Conservation (phyloP, 2,797 vertebrate genomes). For the Sebastes nivosus region DNA sequence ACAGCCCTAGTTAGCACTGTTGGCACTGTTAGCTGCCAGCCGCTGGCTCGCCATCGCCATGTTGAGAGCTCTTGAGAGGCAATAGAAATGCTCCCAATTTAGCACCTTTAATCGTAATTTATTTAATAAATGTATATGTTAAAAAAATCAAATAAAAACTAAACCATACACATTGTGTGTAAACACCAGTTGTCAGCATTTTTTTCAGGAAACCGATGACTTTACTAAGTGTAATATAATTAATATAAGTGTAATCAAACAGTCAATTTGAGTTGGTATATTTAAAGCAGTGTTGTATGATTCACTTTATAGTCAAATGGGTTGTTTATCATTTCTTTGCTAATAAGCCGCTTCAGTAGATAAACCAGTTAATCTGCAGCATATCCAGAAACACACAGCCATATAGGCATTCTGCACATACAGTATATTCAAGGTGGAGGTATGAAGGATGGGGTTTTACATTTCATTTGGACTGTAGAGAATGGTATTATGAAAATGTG, state of each 20-base stretch:
- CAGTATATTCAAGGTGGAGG: neutral
- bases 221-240: neutral
- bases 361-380: neutral
- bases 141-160: neutral
- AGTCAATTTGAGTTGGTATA: neutral
- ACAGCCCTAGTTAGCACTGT: too few relatives aligned
- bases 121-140: neutral
- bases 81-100: too few relatives aligned
- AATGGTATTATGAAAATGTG: conserved; percentile 30
- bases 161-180: neutral
- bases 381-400: neutral
- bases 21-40: too few relatives aligned
- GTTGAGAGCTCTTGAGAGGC: too few relatives aligned
- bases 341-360: too few relatives aligned
- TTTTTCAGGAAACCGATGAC: neutral
- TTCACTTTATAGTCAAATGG: neutral
- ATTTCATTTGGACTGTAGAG: neutral
- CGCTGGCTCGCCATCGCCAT: too few relatives aligned
- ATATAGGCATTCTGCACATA: neutral
- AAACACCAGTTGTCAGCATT: neutral
- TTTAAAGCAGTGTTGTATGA: neutral
- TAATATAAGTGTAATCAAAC: neutral
- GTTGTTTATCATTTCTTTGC: too few relatives aligned
- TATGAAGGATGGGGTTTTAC: conserved; percentile 13
- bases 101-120: neutral